Evolutionary conservation across 2,113 vertebrate species (phyloP).

Genomic region (Syngnathus scovelli): DNA sequence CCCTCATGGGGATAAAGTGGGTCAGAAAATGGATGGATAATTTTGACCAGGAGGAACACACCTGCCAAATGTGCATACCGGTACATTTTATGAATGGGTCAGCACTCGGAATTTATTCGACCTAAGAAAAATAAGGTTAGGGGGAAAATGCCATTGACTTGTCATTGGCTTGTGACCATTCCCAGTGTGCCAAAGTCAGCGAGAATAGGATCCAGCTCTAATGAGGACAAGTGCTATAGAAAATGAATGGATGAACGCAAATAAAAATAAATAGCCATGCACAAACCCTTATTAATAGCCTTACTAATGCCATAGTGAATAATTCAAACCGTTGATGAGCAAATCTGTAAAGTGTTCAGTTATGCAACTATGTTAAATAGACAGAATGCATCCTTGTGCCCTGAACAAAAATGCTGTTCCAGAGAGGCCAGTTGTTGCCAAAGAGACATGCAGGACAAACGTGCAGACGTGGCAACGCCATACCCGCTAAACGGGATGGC

Average conservation of each 20-base stretch:
- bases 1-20: too few relatives aligned
- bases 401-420: conserved; percentile 15
- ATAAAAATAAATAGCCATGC: not conserved
- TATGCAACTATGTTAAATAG: not conserved
- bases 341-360: not conserved
- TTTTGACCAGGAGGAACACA: not conserved
- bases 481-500: conserved; percentile 10
- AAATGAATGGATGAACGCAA: not conserved
- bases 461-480: conserved; percentile 4
- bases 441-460: not conserved
- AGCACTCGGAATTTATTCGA: not conserved
- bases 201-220: not conserved
- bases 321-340: not conserved
- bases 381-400: not conserved
- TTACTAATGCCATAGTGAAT: not conserved
- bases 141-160: not conserved
- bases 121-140: not conserved
- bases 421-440: not conserved
- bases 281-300: not conserved
- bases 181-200: not conserved
- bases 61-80: not conserved
- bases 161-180: not conserved
- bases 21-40: too few relatives aligned
- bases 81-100: not conserved
- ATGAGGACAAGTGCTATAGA: not conserved